phyloP scores from a whole-genome alignment of 1,140 invertebrate species.

The Cepaea nemoralis region DNA sequence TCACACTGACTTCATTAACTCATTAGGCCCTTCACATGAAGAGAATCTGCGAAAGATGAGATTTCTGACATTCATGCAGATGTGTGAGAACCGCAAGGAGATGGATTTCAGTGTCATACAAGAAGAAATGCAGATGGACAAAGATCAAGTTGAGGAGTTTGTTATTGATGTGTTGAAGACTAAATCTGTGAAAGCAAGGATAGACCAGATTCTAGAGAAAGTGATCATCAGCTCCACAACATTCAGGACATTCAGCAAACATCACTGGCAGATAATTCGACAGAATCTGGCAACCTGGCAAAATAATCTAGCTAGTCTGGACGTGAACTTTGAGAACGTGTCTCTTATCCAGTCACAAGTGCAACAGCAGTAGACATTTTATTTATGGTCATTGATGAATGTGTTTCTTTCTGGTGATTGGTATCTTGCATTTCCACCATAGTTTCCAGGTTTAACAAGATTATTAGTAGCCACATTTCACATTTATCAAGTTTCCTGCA shows the following conservation, averaged over 20 bases:
- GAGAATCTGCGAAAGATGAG: conserved; percentile 97
- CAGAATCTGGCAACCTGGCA: conserved; percentile 77
- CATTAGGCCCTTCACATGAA: conserved; percentile 83
- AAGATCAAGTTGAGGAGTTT: conserved; percentile 92
- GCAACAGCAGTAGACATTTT: conserved; percentile 35
- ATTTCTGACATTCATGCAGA: conserved; percentile 94
- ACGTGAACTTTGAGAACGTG: conserved; percentile 45
- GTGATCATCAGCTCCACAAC: conserved; percentile 92
- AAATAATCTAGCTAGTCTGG: conserved; percentile 55
- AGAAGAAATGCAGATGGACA: conserved; percentile 86
- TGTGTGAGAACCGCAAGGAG: conserved; percentile 91
- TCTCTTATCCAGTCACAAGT: conserved; percentile 44
- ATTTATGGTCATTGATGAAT: not conserved
- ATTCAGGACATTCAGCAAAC: conserved; percentile 92
- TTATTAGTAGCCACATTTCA: too few species aligned
- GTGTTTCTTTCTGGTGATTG: not conserved
- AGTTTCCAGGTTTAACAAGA: too few species aligned
- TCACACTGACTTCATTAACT: conserved; percentile 92
- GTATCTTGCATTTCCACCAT: not conserved
- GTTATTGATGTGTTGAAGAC: conserved; percentile 95
- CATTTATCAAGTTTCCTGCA: too few species aligned
- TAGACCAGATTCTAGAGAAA: conserved; percentile 90
- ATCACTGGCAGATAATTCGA: conserved; percentile 93
- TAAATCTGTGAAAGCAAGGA: conserved; percentile 90
- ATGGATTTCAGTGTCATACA: conserved; percentile 90